Evolutionary conservation across 2,113 vertebrate genomes (phyloP), one percentile per base, ranked within the genome.

Genomic region (Madoqua kirkii): DNA sequence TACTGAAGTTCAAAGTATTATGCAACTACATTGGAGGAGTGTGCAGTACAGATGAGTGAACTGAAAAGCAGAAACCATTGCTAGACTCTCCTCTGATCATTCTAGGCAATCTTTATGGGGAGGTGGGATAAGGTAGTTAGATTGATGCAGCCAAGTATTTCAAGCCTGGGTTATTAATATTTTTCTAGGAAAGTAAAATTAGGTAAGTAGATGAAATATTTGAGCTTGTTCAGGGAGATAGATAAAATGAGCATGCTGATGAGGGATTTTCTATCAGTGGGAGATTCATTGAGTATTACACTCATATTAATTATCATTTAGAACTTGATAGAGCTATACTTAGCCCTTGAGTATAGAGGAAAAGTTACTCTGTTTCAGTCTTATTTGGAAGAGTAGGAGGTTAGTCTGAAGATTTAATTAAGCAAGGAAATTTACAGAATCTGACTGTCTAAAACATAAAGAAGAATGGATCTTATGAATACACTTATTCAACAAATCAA

Each of bases 401-500:
- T 17, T 62, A 93, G 60, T 52, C 13, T 85, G 64, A 17, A 64
- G 82, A 64, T 98, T 93, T 94, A 92, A 74, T 89, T 91, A 78
- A 50, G 8, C 95, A 33, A 17, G 52, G 19, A 36, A 23, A n/a
- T 48, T 95, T 91, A 82, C 85, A 55, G 33, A 97, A 98, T 96
- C 78, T 95, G 83, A 87, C 40, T 95, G 15, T 89, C 94, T 92
- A 81, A 98, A 85, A 43, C 83, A 76, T 94, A 91, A 3, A 62
- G 8, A 55, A 55, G 21, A 98, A 90, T 59, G 19, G 62, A 91
- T 96, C 93, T 96, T 92, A 31, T 95, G 92, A 62, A 95, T 92
- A 95, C 90, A 96, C 0, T 91, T 92, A 97, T 98, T 91, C 85
- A 97, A 96, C 31, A 96, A 92, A 95, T 27, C 40, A 71, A 45